Percentiles rank a stretch among this genome's conserved stretches.
Conservation (phyloP, 2,888 invertebrate species). For the Amblyjoppa fuscipennis region DNA sequence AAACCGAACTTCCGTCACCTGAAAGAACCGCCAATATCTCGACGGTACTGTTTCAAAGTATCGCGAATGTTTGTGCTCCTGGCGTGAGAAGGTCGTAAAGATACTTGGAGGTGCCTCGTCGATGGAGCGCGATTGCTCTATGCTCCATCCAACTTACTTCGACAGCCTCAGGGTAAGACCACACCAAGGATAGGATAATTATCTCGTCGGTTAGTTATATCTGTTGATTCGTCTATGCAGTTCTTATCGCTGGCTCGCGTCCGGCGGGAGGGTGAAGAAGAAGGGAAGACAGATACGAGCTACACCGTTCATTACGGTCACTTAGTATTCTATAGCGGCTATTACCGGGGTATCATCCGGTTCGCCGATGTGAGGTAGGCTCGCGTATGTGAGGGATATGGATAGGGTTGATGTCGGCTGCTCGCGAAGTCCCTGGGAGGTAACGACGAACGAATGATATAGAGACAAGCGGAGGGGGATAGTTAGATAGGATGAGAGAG, state of each 20-base stretch:
- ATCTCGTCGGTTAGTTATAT: not conserved
- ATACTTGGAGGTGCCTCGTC: not conserved
- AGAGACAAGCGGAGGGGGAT: slow-evolving; percentile 48
- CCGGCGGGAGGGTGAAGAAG: not conserved
- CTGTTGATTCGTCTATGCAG: slow-evolving; percentile 22
- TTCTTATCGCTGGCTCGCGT: slow-evolving; percentile 40
- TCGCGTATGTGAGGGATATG: slow-evolving; percentile 23
- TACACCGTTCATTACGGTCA: slow-evolving; percentile 53
- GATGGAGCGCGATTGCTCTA: not conserved
- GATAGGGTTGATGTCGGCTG: slow-evolving; percentile 12
- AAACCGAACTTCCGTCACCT: slow-evolving; percentile 32
- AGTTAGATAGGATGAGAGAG: slow-evolving; percentile 58
- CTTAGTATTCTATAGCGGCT: slow-evolving; percentile 63
- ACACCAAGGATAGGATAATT: not conserved
- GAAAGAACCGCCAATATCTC: slow-evolving; percentile 15
- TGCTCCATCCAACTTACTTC: not conserved
- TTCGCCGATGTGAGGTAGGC: slow-evolving; percentile 32
- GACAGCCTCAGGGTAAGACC: not conserved
- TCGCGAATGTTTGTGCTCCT: not conserved
- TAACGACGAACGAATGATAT: slow-evolving; percentile 60
- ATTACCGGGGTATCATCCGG: slow-evolving; percentile 41
- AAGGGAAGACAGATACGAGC: slow-evolving; percentile 20
- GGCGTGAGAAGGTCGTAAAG: not conserved
- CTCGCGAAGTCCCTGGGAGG: not conserved
- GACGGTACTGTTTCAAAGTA: slow-evolving; percentile 54